Conservation (phyloP, 2,797 vertebrate species). For the Pseudochirops cupreus region DNA sequence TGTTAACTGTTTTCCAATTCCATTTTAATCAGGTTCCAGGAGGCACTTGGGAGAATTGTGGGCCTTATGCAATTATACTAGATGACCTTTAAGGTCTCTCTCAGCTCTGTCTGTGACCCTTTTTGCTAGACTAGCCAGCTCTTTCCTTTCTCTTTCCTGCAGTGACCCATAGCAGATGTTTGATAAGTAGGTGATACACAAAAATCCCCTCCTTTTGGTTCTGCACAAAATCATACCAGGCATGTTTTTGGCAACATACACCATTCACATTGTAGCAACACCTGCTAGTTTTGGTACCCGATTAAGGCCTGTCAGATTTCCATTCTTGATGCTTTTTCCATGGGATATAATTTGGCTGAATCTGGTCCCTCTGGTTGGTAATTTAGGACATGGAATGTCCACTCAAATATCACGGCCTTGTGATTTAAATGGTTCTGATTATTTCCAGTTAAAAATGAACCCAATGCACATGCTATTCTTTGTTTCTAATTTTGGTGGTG, state of each 20-base stretch:
- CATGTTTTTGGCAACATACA: slow-evolving; percentile 15
- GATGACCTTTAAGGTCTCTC: background rate
- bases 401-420: slow-evolving; percentile 39
- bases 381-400: slow-evolving; percentile 29
- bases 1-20: background rate
- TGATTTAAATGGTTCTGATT: slow-evolving; percentile 54
- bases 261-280: slow-evolving; percentile 47
- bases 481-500: slow-evolving; percentile 8
- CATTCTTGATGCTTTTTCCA: slow-evolving; percentile 33
- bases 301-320: slow-evolving; percentile 51
- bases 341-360: slow-evolving; percentile 13
- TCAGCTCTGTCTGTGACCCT: background rate
- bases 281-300: slow-evolving; percentile 48
- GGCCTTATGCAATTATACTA: background rate
- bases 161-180: background rate
- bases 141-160: background rate
- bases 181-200: background rate
- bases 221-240: background rate
- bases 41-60: background rate
- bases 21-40: background rate
- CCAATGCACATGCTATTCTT: background rate
- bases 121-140: background rate
- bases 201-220: slow-evolving; percentile 3
- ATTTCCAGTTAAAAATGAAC: slow-evolving; percentile 49
- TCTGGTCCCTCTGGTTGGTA: slow-evolving; percentile 17